These are phyloP conservation scores for Cheilosia variabilis DNA, from an alignment of 2,888 invertebrate species.

Conservation along the genomic window DNA sequence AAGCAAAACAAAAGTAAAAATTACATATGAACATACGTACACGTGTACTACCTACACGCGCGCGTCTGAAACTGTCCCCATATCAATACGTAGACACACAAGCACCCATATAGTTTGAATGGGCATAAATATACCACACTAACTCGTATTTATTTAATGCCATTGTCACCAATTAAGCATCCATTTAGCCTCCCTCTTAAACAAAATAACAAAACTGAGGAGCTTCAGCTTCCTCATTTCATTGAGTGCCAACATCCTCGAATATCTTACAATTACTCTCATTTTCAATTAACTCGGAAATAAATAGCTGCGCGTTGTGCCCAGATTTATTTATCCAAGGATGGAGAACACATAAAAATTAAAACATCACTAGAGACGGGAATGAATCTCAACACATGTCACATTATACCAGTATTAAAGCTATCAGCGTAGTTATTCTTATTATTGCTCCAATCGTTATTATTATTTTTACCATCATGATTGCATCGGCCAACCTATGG, in stretches of 20 bases:
- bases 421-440: constrained; percentile 47
- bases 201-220: constrained; percentile 31
- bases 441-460: constrained; percentile 49
- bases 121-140: neutral
- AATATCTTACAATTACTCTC: constrained; percentile 68
- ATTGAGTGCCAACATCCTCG: constrained; percentile 73
- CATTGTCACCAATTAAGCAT: constrained; percentile 66
- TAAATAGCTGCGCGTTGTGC: constrained; percentile 54
- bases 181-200: constrained; percentile 29
- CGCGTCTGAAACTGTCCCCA: no score
- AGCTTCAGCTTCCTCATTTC: constrained; percentile 68
- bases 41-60: no score
- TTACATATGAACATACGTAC: no score
- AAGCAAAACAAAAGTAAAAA: no score
- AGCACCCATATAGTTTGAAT: neutral
- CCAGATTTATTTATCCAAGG: constrained; percentile 61
- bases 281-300: constrained; percentile 68
- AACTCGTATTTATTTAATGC: neutral
- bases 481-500: constrained; percentile 30
- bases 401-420: constrained; percentile 65
- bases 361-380: constrained; percentile 63
- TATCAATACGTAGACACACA: constrained; percentile 30
- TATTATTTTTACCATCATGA: constrained; percentile 27
- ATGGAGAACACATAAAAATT: constrained; percentile 56
- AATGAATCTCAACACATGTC: constrained; percentile 61